Evolutionary conservation across 2,888 invertebrate genomes (phyloP).

Genomic region (Andrena bicolor): DNA sequence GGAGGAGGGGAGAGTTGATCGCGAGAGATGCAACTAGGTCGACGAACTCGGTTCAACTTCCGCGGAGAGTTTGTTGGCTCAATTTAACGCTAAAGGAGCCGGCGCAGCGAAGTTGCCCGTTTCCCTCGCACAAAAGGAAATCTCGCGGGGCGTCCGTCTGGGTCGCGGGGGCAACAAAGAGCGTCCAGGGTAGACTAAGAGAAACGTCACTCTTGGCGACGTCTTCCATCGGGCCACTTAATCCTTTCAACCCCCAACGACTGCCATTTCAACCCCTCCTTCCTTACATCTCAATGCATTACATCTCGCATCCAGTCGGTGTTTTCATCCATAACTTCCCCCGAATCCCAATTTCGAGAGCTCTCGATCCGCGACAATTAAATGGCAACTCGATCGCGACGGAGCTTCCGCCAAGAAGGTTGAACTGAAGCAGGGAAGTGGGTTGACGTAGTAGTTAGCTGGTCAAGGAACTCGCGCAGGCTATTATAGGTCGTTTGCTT

Average conservation of each 20-base stretch:
- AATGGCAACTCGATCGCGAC: neutral
- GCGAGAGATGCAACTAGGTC: conserved; percentile 23
- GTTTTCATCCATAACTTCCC: too few species aligned
- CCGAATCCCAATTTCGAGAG: too few species aligned
- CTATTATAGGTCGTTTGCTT: conserved; percentile 39
- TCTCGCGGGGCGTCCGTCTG: neutral
- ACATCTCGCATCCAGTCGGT: too few species aligned
- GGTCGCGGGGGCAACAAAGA: conserved; percentile 8
- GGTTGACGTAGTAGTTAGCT: neutral
- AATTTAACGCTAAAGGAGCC: conserved; percentile 42
- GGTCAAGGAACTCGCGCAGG: neutral
- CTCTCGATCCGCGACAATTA: neutral
- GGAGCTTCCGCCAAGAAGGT: neutral
- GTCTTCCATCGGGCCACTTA: conserved; percentile 33
- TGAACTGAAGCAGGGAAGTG: neutral
- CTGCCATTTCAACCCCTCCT: neutral
- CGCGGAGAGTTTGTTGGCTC: conserved; percentile 42
- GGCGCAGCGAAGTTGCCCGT: conserved; percentile 29
- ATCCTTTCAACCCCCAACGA: conserved; percentile 9
- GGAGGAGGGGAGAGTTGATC: conserved; percentile 29
- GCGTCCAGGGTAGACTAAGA: conserved; percentile 22
- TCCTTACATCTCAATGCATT: neutral
- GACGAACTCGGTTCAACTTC: conserved; percentile 52
- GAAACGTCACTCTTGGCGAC: conserved; percentile 38
- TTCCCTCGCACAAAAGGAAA: conserved; percentile 26